Percentiles rank a stretch among this genome's conserved stretches.
Conservation (phyloP, 2,888 invertebrate species). For the Falcaria lacertinaria region DNA sequence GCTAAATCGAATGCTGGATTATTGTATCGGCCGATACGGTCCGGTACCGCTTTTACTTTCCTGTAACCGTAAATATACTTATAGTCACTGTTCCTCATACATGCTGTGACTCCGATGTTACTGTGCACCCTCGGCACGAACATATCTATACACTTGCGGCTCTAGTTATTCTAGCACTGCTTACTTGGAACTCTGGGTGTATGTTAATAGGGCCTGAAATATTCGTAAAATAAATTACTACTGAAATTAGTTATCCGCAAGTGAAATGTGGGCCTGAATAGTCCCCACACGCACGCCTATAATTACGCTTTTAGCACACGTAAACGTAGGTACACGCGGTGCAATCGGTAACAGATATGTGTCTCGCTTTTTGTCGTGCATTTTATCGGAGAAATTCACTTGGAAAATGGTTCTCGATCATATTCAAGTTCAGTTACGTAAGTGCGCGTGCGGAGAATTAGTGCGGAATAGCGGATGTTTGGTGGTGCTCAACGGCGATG, state of each 20-base stretch:
- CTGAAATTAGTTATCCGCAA: slow-evolving; percentile 49
- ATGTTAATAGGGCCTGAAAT: slow-evolving; percentile 39
- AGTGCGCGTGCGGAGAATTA: slow-evolving; percentile 77
- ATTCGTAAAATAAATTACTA: slow-evolving; percentile 22
- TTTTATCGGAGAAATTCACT: slow-evolving; percentile 79
- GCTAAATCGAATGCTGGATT: neutral
- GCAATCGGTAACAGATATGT: slow-evolving; percentile 59
- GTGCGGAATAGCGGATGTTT: slow-evolving; percentile 81
- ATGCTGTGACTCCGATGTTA: slow-evolving; percentile 25
- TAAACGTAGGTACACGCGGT: slow-evolving; percentile 35
- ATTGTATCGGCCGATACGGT: slow-evolving; percentile 30
- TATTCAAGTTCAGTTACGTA: slow-evolving; percentile 80
- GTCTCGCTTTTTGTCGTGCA: slow-evolving; percentile 72
- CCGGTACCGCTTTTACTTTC: slow-evolving; percentile 64
- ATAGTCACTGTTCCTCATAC: slow-evolving; percentile 47
- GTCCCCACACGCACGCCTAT: slow-evolving; percentile 48
- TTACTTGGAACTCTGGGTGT: slow-evolving; percentile 45
- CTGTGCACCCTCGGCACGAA: slow-evolving; percentile 37
- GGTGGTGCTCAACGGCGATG: slow-evolving; percentile 72
- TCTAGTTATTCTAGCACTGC: slow-evolving; percentile 19
- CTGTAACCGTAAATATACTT: slow-evolving; percentile 38
- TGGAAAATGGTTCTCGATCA: slow-evolving; percentile 78
- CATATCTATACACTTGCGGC: slow-evolving; percentile 30
- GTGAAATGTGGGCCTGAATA: slow-evolving; percentile 59
- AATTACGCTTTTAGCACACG: slow-evolving; percentile 54